Evolutionary conservation across 2,797 vertebrate species (phyloP).

Genomic region (Pempheris klunzingeri): DNA sequence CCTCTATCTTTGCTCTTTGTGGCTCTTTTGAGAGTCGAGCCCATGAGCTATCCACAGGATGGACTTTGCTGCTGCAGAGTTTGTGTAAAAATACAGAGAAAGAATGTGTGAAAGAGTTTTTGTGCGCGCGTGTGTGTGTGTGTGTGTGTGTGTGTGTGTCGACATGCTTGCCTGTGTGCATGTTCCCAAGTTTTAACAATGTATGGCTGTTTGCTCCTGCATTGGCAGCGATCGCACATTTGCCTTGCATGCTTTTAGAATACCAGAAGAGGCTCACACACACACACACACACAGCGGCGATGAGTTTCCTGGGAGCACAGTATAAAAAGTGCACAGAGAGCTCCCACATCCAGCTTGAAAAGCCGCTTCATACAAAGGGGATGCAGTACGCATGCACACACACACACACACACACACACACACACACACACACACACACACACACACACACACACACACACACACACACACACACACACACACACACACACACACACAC

Average conservation of each 20-base stretch:
- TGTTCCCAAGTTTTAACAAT: constrained; percentile 52
- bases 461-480: too few relatives aligned
- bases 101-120: background rate
- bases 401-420: constrained; percentile 26
- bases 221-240: constrained; percentile 42
- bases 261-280: constrained; percentile 35
- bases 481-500: too few relatives aligned
- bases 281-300: constrained; percentile 5
- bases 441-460: constrained; percentile 9
- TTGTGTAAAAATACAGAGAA: constrained; percentile 7
- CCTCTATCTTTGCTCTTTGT: constrained; percentile 12
- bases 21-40: constrained; percentile 11
- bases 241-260: constrained; percentile 48
- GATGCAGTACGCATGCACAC: constrained; percentile 27
- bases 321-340: constrained; percentile 63
- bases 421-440: constrained; percentile 20
- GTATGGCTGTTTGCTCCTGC: constrained; percentile 50
- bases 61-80: constrained; percentile 4
- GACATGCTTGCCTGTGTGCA: constrained; percentile 5
- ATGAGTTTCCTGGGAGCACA: constrained; percentile 58
- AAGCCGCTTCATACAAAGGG: constrained; percentile 61
- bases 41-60: constrained; percentile 6
- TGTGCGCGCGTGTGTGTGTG: background rate
- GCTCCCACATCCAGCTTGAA: constrained; percentile 66
- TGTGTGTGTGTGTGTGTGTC: background rate